Evolutionary conservation across 2,888 invertebrate species (phyloP).

Genomic region (Miltochrista miniata): DNA sequence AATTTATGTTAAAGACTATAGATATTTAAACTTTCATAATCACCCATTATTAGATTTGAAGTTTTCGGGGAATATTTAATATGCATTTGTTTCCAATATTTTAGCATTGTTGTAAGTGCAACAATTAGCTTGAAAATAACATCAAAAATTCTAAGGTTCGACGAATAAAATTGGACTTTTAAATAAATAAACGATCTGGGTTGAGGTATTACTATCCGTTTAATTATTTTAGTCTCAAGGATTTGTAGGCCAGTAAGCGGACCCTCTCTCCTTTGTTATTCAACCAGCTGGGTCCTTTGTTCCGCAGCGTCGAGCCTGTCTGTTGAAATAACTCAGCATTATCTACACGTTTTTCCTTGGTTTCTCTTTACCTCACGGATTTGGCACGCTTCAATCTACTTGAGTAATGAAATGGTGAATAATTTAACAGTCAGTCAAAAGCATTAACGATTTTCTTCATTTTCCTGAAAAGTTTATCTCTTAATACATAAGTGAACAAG

Average conservation of each 20-base stretch:
- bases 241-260: neutral
- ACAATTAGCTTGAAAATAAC: no score
- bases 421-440: conserved; percentile 3
- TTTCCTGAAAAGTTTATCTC: neutral
- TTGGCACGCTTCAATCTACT: conserved; percentile 1
- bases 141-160: no score
- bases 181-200: no score
- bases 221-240: neutral
- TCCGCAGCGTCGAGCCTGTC: neutral
- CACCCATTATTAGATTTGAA: no score
- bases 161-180: no score
- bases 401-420: conserved; percentile 7
- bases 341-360: conserved; percentile 9
- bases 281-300: conserved; percentile 3
- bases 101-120: no score
- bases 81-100: no score
- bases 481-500: neutral
- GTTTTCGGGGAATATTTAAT: no score
- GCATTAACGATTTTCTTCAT: neutral
- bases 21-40: no score
- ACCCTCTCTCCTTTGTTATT: conserved; percentile 4
- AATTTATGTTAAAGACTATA: no score
- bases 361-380: conserved; percentile 5
- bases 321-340: conserved; percentile 9
- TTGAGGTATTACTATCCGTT: no score